These are phyloP conservation scores for Episyrphus balteatus DNA, from an alignment of 1,140 invertebrate genomes.

Conservation along the genomic window DNA sequence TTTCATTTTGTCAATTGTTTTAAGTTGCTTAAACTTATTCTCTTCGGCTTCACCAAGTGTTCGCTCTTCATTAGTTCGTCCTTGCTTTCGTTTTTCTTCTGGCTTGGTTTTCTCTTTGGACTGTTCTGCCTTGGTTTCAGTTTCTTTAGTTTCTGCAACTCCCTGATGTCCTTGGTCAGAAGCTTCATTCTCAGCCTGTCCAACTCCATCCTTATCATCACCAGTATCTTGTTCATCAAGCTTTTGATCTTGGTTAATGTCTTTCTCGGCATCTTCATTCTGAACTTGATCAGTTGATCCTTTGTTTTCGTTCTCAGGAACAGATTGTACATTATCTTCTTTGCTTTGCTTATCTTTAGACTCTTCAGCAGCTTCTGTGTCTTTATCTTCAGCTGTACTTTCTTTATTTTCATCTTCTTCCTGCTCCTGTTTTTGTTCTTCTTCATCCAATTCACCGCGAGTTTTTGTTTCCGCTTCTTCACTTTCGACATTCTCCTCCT, in stretches of 20 bases:
- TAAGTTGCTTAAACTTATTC: slow-evolving; percentile 45
- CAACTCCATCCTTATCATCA: slow-evolving; percentile 49
- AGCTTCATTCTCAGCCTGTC: slow-evolving; percentile 49
- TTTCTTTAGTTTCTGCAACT: slow-evolving; percentile 39
- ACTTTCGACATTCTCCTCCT: too few relatives aligned
- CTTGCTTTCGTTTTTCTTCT: slow-evolving; percentile 30
- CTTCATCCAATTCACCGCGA: slow-evolving; percentile 22
- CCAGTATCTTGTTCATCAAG: slow-evolving; percentile 37
- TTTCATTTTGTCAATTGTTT: slow-evolving; percentile 42
- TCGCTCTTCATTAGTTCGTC: slow-evolving; percentile 44
- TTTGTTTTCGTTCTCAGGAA: slow-evolving; percentile 36
- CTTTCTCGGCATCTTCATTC: slow-evolving; percentile 14
- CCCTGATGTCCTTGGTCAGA: slow-evolving; percentile 49
- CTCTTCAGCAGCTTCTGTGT: slow-evolving; percentile 43
- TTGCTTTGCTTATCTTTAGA: slow-evolving; percentile 46
- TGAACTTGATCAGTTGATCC: slow-evolving; percentile 30
- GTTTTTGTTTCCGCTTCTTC: slow-evolving; percentile 19
- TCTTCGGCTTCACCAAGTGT: slow-evolving; percentile 43
- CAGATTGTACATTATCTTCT: slow-evolving; percentile 45
- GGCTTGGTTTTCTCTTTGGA: slow-evolving; percentile 33
- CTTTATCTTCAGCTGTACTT: slow-evolving; percentile 5
- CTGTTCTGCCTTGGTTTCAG: slow-evolving; percentile 2
- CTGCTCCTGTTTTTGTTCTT: slow-evolving; percentile 20
- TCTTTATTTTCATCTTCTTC: slow-evolving; percentile 24
- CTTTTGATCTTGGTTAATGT: slow-evolving; percentile 31